Evolutionary conservation across 2,113 vertebrate genomes (phyloP).

Genomic region (Platysteira castanea): DNA sequence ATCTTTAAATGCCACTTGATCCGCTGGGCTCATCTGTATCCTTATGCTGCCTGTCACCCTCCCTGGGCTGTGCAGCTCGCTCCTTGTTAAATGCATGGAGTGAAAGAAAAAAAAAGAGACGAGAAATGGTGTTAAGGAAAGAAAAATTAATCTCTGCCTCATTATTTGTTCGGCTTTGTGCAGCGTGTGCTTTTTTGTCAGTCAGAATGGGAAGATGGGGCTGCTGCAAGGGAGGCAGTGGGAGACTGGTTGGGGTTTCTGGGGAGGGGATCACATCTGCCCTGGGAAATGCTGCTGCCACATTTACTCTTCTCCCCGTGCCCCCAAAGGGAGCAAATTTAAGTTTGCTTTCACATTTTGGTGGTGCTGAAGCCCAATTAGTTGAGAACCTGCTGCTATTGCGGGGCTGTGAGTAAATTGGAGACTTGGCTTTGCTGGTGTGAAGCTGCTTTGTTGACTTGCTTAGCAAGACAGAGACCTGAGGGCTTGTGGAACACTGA

Average conservation of each 20-base stretch:
- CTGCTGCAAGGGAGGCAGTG: background rate
- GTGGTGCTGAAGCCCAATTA: background rate
- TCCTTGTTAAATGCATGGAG: background rate
- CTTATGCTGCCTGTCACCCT: background rate
- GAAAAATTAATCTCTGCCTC: background rate
- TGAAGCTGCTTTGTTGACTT: background rate
- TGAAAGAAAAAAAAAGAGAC: background rate
- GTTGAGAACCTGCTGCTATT: background rate
- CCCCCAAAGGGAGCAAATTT: background rate
- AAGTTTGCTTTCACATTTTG: background rate
- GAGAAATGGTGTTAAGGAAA: background rate
- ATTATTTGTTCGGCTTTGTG: background rate
- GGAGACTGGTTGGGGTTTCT: background rate
- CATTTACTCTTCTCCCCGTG: background rate
- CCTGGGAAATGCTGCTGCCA: background rate
- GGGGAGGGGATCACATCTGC: background rate
- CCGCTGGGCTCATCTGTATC: background rate
- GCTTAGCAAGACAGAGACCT: background rate
- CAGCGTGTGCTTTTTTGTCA: background rate
- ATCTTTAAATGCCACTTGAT: constrained; percentile 38
- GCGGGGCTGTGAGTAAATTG: background rate
- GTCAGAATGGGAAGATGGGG: background rate
- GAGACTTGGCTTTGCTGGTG: background rate
- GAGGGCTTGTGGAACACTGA: background rate
- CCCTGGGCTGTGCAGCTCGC: background rate